These are phyloP conservation scores for Tetropium fuscum DNA, from an alignment of 2,888 invertebrate genomes.

Conservation along the genomic window DNA sequence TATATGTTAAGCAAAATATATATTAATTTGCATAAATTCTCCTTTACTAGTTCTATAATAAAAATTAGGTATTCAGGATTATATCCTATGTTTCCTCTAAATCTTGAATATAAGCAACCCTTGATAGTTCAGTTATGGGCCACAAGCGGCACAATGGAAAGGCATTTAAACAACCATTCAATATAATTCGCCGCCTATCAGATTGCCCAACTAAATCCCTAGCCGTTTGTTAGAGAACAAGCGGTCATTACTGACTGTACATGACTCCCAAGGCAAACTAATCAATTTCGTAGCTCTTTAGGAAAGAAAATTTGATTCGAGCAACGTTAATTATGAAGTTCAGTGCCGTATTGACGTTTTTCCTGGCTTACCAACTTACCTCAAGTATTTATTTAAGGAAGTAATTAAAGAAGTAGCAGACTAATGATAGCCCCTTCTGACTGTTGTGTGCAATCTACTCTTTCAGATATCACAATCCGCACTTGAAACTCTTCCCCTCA, in stretches of 20 bases:
- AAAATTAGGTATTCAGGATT: too few relatives aligned
- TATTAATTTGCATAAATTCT: too few relatives aligned
- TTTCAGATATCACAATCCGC: conserved; percentile 32
- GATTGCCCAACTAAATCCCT: conserved; percentile 2
- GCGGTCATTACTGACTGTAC: conserved; percentile 1
- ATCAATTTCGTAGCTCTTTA: conserved; percentile 24
- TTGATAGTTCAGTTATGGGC: too few relatives aligned
- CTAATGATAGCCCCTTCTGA: conserved; percentile 29
- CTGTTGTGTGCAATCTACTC: conserved; percentile 41
- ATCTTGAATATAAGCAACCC: too few relatives aligned
- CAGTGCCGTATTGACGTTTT: conserved; percentile 31
- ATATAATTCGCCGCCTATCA: neutral
- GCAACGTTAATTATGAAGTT: conserved; percentile 33
- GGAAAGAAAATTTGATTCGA: conserved; percentile 22
- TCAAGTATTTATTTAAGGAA: conserved; percentile 35
- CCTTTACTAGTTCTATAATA: too few relatives aligned
- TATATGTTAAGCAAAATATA: too few relatives aligned
- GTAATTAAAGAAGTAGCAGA: conserved; percentile 32
- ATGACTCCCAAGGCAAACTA: conserved; percentile 18
- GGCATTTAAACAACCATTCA: neutral
- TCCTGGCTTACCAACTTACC: conserved; percentile 11
- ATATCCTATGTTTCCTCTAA: too few relatives aligned
- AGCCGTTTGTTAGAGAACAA: conserved; percentile 4
- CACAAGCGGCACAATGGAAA: too few relatives aligned
- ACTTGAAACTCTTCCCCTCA: conserved; percentile 11